Percentiles rank a stretch among this genome's conserved stretches.
phyloP scores from a whole-genome alignment of 2,888 invertebrate species.

The Cecidostiba fungosa region DNA sequence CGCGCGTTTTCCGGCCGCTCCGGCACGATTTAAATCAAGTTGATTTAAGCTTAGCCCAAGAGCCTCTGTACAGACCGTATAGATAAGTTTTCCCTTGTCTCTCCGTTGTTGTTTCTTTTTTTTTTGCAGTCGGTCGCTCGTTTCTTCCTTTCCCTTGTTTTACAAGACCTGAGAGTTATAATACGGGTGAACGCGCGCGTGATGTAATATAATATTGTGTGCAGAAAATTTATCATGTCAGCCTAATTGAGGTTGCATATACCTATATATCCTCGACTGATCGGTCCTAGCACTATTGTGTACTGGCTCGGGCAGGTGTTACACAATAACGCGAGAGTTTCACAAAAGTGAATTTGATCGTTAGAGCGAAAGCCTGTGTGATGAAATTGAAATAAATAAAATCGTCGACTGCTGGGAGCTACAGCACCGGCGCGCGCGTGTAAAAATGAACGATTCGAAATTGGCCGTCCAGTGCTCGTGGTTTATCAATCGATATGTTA shows the following conservation, averaged over 20 bases:
- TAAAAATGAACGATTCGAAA: background rate
- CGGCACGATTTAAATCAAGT: constrained; percentile 75
- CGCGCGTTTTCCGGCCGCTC: constrained; percentile 66
- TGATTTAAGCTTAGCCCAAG: constrained; percentile 74
- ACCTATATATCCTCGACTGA: background rate
- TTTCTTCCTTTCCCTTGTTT: background rate
- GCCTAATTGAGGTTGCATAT: background rate
- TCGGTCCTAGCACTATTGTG: background rate
- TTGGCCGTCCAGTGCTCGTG: constrained; percentile 17
- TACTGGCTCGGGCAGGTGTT: background rate
- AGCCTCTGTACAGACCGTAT: constrained; percentile 8
- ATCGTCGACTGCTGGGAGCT: background rate
- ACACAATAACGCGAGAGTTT: background rate
- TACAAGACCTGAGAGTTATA: background rate
- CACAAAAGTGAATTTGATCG: constrained; percentile 49
- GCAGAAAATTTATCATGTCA: background rate
- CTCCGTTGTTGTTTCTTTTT: background rate
- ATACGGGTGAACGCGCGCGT: too few species aligned
- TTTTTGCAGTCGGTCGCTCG: background rate
- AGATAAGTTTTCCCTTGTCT: constrained; percentile 22
- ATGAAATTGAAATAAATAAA: constrained; percentile 57
- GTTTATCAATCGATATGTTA: constrained; percentile 60
- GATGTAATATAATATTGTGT: background rate
- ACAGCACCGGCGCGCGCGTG: background rate
- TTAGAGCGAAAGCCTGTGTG: background rate